These are phyloP conservation scores for Anser brachyrhynchus DNA, from an alignment of 2,113 vertebrate genomes.

Conservation along the genomic window DNA sequence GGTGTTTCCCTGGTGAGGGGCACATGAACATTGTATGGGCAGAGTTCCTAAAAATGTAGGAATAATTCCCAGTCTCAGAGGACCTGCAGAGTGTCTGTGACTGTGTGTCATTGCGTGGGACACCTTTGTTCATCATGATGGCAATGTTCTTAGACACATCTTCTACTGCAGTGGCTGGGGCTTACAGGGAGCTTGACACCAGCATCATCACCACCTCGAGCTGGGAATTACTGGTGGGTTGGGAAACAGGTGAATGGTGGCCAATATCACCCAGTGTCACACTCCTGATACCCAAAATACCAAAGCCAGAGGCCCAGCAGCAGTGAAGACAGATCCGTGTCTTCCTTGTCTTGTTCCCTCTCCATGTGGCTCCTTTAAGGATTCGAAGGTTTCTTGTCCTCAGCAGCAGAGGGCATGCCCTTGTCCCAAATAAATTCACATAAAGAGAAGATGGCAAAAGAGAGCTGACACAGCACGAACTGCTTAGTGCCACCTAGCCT, in stretches of 20 bases:
- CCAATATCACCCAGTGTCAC: too few relatives aligned
- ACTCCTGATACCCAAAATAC: neutral
- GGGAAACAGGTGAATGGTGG: neutral
- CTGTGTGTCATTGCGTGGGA: neutral
- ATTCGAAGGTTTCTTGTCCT: neutral
- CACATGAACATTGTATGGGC: neutral
- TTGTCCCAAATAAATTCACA: neutral
- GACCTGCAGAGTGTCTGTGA: neutral
- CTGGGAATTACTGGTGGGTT: neutral
- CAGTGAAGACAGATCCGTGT: neutral
- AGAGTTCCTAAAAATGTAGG: neutral
- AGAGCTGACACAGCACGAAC: neutral
- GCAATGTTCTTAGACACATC: neutral
- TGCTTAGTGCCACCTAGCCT: neutral
- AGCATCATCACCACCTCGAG: neutral
- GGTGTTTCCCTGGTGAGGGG: neutral
- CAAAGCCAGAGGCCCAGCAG: neutral
- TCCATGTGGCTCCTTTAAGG: neutral
- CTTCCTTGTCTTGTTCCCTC: neutral
- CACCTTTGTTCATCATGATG: neutral
- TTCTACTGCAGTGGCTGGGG: rapidly evolving
- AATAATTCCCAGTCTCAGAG: neutral
- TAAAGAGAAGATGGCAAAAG: neutral
- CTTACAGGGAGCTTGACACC: neutral
- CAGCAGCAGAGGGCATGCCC: neutral